Percentiles rank a stretch among this genome's conserved stretches.
phyloP scores from a whole-genome alignment of 2,888 invertebrate genomes.

The Platycheirus rosarum region DNA sequence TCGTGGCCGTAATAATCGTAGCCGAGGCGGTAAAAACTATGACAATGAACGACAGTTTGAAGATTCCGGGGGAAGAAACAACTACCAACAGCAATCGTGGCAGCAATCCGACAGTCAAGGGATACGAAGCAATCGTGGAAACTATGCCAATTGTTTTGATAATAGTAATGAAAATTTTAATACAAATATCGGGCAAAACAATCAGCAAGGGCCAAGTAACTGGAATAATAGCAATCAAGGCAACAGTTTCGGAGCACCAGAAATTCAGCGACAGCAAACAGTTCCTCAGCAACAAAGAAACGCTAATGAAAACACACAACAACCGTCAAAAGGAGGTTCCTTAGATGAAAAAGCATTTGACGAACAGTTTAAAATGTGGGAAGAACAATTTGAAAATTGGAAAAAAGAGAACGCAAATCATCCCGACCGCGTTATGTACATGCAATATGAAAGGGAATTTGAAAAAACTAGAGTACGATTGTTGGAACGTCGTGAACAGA shows the following conservation, averaged over 20 bases:
- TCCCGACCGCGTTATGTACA: constrained; percentile 93
- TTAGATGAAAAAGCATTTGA: constrained; percentile 92
- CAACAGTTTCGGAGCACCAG: constrained; percentile 29
- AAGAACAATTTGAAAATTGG: constrained; percentile 95
- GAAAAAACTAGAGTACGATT: constrained; percentile 91
- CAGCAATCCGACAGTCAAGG: constrained; percentile 29
- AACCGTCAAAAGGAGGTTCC: background rate
- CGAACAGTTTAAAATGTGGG: constrained; percentile 95
- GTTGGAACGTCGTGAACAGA: constrained; percentile 90
- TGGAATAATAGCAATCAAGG: constrained; percentile 37
- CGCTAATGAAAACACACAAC: constrained; percentile 16
- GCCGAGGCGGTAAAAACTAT: constrained; percentile 21
- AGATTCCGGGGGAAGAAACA: constrained; percentile 30
- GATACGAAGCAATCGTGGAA: constrained; percentile 45
- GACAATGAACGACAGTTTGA: constrained; percentile 36
- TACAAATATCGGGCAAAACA: constrained; percentile 34
- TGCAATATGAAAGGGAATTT: constrained; percentile 94
- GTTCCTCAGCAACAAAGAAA: constrained; percentile 31
- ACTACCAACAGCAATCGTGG: constrained; percentile 37
- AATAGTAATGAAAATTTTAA: constrained; percentile 45
- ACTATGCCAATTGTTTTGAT: constrained; percentile 37
- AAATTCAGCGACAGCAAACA: constrained; percentile 41
- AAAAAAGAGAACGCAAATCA: constrained; percentile 94
- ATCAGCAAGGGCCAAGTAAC: constrained; percentile 30
- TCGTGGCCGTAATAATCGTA: constrained; percentile 30